Evolutionary conservation across 30 jellyfish, hydroid and myxozoan species (phyloP), one percentile per base, ranked within the genome.

Genomic region (Catostylus mosaicus): DNA sequence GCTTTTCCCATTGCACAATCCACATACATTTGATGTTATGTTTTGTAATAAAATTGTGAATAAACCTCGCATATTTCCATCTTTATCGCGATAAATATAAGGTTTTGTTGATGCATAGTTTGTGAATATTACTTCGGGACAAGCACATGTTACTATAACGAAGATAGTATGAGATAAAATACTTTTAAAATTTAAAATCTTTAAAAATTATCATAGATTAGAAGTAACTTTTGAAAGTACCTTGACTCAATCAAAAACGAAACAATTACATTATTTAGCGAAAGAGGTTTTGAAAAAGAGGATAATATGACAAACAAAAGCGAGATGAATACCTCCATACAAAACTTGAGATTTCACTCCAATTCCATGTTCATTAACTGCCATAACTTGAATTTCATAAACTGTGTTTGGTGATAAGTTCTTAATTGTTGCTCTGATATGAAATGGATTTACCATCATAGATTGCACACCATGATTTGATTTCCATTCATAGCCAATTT

Each of bases 41-140:
- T 88, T 88, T 50, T 54, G 22, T 18, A 88, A 88, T 4, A 88
- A 56, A 23, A 6, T 48, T 29, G n/a, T 59, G 52, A 88, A 88
- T 2, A 88, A 60, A 14, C 96, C 96, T 47, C 38, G 61, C 89
- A 88, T 70, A 62, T 78, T 66, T 1, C 88, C 91, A 0, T 71
- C 45, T 19, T 36, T 35, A 27, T 73, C 92, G 31, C 96, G 86
- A 46, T 67, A 88, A 32, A 69, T 71, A 37, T 88, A 88, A 5
- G 96, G 96, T 4, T 26, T 64, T 12, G 52, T 20, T 7, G 57
- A 40, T 18, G 90, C 80, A 52, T 64, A 93, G 75, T 82, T 93
- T 26, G 96, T 93, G 70, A 83, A 69, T 14, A 93, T 86, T 1
- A 38, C 57, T 1, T 36, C 85, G 47, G 98, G 98, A 85, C 98